Evolutionary conservation across 2,888 invertebrate genomes (phyloP).

Genomic region (Drosophila hawaiiensis): DNA sequence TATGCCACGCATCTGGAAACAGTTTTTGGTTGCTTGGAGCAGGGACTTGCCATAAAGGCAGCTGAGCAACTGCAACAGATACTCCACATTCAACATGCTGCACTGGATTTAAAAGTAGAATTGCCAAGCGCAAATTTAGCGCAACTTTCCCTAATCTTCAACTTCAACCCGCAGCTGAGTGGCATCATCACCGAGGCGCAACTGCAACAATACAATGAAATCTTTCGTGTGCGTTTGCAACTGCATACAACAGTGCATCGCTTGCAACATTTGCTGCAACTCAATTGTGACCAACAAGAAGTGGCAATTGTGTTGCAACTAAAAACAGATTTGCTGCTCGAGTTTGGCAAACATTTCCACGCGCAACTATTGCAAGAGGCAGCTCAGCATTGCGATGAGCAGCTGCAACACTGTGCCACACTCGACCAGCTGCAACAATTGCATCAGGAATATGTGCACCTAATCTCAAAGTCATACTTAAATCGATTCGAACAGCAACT

Average conservation of each 20-base stretch:
- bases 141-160: slow-evolving; percentile 3
- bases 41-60: not conserved
- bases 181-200: slow-evolving; percentile 31
- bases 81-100: slow-evolving; percentile 4
- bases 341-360: not conserved
- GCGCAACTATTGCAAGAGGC: not conserved
- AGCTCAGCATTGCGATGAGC: not conserved
- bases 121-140: not conserved
- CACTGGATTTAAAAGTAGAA: not conserved
- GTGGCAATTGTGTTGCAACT: not conserved
- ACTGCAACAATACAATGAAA: slow-evolving; percentile 19
- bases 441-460: slow-evolving; percentile 25
- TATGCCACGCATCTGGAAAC: not conserved
- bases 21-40: slow-evolving; percentile 2
- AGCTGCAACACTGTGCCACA: not conserved
- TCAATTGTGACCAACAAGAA: not conserved
- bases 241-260: slow-evolving; percentile 2
- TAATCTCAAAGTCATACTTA: not conserved
- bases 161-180: not conserved
- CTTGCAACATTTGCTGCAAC: slow-evolving; percentile 10
- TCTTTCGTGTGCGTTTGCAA: slow-evolving; percentile 20
- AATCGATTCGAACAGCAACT: not conserved
- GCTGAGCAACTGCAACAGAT: slow-evolving; percentile 13
- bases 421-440: slow-evolving; percentile 20
- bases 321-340: not conserved